Evolutionary conservation across 2,888 invertebrate species (phyloP).

Genomic region (Caenorhabditis uteleia): DNA sequence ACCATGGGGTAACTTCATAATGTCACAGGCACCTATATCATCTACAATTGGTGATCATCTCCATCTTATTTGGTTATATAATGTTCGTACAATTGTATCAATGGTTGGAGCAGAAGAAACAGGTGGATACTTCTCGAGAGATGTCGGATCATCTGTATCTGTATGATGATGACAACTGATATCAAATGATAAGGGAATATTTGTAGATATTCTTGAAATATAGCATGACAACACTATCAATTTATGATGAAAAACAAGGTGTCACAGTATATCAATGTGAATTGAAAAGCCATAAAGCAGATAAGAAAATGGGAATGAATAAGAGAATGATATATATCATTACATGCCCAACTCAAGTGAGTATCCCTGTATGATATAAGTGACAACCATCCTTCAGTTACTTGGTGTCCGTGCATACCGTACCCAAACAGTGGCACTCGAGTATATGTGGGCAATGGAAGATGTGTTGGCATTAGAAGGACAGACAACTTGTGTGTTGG

Average conservation of each 20-base stretch:
- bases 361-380: background rate
- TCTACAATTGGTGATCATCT: slow-evolving; percentile 19
- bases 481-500: slow-evolving; percentile 13
- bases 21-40: slow-evolving; percentile 17
- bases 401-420: slow-evolving; percentile 11
- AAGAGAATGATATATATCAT: slow-evolving; percentile 24
- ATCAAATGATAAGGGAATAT: too few relatives aligned
- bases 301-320: background rate
- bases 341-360: slow-evolving; percentile 7
- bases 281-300: slow-evolving; percentile 5
- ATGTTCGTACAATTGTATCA: slow-evolving; percentile 25
- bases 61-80: slow-evolving; percentile 34
- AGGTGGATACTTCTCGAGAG: slow-evolving; percentile 18
- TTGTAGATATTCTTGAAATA: slow-evolving; percentile 19
- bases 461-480: slow-evolving; percentile 12
- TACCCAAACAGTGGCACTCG: slow-evolving; percentile 21
- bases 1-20: slow-evolving; percentile 29
- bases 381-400: background rate
- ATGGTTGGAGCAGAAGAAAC: slow-evolving; percentile 19
- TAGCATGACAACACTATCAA: slow-evolving; percentile 17
- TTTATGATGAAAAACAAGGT: slow-evolving; percentile 30
- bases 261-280: slow-evolving; percentile 30
- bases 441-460: slow-evolving; percentile 37
- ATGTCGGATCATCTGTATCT: slow-evolving; percentile 5
- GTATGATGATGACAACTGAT: slow-evolving; percentile 3